Evolutionary conservation across 2,888 invertebrate species (phyloP).

Genomic region (Acanthosepion pharaonis): DNA sequence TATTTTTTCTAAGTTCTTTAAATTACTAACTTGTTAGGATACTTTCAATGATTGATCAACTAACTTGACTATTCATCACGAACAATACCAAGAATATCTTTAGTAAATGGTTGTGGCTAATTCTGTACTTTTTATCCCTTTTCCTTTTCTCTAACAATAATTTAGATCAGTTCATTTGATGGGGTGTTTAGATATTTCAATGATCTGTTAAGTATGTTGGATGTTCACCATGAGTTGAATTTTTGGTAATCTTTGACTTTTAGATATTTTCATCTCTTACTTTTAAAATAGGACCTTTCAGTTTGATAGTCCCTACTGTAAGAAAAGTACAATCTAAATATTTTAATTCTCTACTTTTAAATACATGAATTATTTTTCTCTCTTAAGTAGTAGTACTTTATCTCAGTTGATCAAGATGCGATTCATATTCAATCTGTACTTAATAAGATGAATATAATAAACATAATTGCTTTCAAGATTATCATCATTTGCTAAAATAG

Average conservation of each 20-base stretch:
- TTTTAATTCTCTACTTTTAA: no score
- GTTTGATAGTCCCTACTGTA: background rate
- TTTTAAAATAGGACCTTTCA: background rate
- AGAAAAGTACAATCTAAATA: background rate
- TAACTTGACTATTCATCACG: background rate
- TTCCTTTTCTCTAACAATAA: background rate
- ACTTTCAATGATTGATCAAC: conserved; percentile 8
- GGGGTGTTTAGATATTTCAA: background rate
- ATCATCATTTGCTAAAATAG: background rate
- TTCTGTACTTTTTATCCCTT: background rate
- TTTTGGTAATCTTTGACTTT: background rate
- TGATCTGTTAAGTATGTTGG: background rate
- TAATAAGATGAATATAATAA: no score
- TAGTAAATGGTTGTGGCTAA: background rate
- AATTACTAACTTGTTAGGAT: background rate
- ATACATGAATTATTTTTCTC: no score
- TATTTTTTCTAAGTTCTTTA: background rate
- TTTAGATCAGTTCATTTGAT: background rate
- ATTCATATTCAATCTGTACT: no score
- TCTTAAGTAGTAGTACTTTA: no score
- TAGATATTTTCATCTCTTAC: background rate
- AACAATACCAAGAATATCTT: background rate
- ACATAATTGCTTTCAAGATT: background rate
- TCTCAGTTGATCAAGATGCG: no score
- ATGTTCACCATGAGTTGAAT: background rate